phyloP scores from a whole-genome alignment of 2,797 vertebrate species.

The Pantherophis vulpinus region DNA sequence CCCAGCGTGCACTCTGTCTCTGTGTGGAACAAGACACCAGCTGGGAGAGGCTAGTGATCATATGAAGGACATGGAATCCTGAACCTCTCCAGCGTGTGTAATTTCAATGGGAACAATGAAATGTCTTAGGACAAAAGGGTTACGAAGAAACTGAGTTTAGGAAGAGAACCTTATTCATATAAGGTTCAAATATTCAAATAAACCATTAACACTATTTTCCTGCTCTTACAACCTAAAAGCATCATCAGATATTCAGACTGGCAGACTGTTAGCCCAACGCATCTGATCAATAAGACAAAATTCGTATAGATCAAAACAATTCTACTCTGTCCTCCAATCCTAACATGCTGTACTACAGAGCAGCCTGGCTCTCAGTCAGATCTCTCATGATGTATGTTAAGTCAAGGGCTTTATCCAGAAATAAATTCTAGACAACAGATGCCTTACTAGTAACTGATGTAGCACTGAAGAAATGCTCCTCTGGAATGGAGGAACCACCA shows the following conservation, averaged over 20 bases:
- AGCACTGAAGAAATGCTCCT: neutral
- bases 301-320: neutral
- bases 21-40: neutral
- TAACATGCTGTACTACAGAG: neutral
- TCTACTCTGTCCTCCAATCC: neutral
- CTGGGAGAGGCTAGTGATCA: neutral
- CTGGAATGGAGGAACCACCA: neutral
- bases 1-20: neutral
- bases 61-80: neutral
- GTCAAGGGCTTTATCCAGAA: neutral
- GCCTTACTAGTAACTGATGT: neutral
- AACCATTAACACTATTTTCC: neutral
- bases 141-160: neutral
- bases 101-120: neutral
- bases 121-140: neutral
- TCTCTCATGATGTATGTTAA: neutral
- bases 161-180: neutral
- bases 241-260: too few species aligned
- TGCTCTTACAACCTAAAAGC: neutral
- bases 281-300: neutral
- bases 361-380: neutral
- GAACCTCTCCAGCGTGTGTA: neutral
- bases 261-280: neutral
- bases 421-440: neutral
- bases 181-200: neutral